These are phyloP conservation scores for Tragelaphus scriptus DNA, from an alignment of 2,113 vertebrate species.

Conservation along the genomic window DNA sequence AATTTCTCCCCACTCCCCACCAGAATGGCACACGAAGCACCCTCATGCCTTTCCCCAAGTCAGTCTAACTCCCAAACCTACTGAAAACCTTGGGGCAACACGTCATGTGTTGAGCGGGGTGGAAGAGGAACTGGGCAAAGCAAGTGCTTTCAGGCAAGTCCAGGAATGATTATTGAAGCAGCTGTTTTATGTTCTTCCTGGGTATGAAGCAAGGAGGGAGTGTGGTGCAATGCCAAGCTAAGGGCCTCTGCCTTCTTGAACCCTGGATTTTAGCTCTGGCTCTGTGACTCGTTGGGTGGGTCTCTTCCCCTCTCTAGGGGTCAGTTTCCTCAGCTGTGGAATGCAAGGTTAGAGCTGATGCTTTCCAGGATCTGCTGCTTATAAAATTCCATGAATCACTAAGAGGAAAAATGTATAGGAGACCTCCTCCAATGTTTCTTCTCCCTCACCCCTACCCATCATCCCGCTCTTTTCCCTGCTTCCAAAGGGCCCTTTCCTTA, in stretches of 20 bases:
- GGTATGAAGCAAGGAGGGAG: not conserved
- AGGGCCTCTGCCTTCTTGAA: not conserved
- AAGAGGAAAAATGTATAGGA: not conserved
- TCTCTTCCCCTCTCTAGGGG: not conserved
- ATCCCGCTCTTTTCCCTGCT: not conserved
- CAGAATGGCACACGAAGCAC: not conserved
- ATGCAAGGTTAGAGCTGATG: not conserved
- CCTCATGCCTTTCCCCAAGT: too few species aligned
- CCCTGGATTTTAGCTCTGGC: not conserved
- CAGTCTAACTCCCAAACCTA: not conserved
- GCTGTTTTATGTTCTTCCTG: not conserved
- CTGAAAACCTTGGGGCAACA: not conserved
- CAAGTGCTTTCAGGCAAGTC: not conserved
- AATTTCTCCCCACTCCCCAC: not conserved
- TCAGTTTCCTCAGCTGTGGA: not conserved
- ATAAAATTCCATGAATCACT: not conserved
- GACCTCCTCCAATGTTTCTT: not conserved
- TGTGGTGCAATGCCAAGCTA: fast-evolving
- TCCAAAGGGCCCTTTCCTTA: not conserved
- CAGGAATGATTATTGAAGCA: not conserved
- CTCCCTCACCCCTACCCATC: not conserved
- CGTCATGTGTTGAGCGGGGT: fast-evolving
- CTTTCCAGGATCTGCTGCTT: not conserved
- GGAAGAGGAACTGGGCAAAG: not conserved
- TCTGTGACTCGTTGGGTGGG: not conserved